Evolutionary conservation across 2,113 vertebrate species (phyloP).

Genomic region (Columbina picui): DNA sequence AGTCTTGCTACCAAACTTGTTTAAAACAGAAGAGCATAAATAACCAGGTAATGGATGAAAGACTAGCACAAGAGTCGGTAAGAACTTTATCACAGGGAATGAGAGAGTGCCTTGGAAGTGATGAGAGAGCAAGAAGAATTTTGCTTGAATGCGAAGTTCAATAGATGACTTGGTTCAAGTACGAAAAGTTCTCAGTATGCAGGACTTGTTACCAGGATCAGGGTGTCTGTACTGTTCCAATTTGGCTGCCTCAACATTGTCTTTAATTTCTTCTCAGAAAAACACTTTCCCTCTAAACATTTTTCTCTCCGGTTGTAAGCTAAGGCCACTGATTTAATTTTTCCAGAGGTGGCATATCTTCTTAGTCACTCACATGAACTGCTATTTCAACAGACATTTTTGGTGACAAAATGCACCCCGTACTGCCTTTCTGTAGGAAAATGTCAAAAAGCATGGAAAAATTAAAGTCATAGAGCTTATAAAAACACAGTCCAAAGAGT

Average conservation of each 20-base stretch:
- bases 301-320: neutral
- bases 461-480: neutral
- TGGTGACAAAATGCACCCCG: neutral
- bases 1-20: neutral
- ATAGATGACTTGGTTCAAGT: neutral
- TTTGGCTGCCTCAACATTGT: neutral
- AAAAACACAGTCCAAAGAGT: neutral
- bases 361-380: neutral
- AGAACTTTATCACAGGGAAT: neutral
- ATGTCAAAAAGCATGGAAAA: neutral
- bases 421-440: neutral
- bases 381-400: neutral
- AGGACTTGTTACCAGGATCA: neutral
- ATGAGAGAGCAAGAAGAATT: neutral
- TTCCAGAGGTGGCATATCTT: conserved; percentile 16
- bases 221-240: neutral
- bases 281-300: neutral
- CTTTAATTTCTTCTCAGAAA: conserved; percentile 20
- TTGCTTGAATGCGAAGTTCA: neutral
- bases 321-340: conserved; percentile 33
- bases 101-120: neutral
- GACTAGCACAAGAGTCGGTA: neutral
- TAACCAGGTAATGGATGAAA: neutral
- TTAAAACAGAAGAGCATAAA: neutral
- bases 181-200: neutral